Evolutionary conservation across 2,797 vertebrate genomes (phyloP), one percentile per base, ranked within the genome.

Genomic region (Coregonus ussuriensis): DNA sequence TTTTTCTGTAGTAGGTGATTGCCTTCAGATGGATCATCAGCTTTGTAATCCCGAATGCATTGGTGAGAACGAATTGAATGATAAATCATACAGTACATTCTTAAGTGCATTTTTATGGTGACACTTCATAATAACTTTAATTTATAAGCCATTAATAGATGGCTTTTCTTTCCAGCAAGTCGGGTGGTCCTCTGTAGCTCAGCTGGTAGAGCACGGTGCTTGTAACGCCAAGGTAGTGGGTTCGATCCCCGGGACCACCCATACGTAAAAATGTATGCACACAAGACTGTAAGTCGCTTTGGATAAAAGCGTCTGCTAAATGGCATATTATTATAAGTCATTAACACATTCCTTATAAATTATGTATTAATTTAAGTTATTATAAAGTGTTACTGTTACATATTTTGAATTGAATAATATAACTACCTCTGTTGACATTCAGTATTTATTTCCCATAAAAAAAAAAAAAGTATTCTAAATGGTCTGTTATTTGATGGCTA

Each of bases 21-120:
- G 85, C 75, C 37, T 80, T 83, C 79, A 86, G 77, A 73, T 53
- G 35, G 87, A 85, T 53, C 71, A 83, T 74, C 71, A 85, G 69
- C 74, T 82, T 67, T 93, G 92, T 84, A 86, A 91, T 81, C 83
- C 88, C 77, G 87, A 53, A 79, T 93, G 92, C 83, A 41, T 84
- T 77, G 93, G 91, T 92, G 72, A 91, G 91, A 79, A 52, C 56
- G 41, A 41, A 47, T 15, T 9, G 0, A 53, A 71, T 53, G 6
- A 15, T 53, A 29, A 31, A 16, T 67, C 9, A 67, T 25, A 15
- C 18, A 56, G 54, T 56, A 56, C 29, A 25, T 62, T 62, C 56
- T 6, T n/a, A 62, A 62, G 56, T 62, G 56, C 3, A 16, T 15
- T 62, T 6, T 21, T 9, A 62, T 21, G 7, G 21, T n/a, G 21